Evolutionary conservation across 2,888 invertebrate genomes (phyloP), one percentile per base, ranked within the genome.

Genomic region (Nezara viridula): DNA sequence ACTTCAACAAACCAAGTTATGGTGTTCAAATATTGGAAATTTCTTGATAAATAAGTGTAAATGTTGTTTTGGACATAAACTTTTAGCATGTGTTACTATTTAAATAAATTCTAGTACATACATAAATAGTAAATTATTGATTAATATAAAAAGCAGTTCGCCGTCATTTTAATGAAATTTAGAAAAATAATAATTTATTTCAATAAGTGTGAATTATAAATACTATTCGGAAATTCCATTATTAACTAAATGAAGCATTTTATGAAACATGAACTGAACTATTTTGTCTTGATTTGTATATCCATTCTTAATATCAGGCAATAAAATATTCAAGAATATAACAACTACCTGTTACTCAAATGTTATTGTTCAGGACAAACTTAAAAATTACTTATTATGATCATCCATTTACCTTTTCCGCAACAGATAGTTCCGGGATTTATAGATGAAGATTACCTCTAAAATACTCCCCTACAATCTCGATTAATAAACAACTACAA

Each of bases 301-400:
- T 37, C n/a, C 2, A 32, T 3, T 37, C 19, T 9, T 37, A 10
- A 7, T n/a, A n/a, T n/a, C n/a, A 37, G 32, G 7, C 12, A 60
- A 60, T 60, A 5, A 73, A 73, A 37, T 73, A 73, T 73, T 73
- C 32, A 19, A n/a, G 12, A 27, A 60, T 27, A 60, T 73, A 6
- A 16, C 66, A 73, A 73, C 66, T 73, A 73, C 66, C 66, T 73
- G 66, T 73, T 73, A 73, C 66, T 32, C 66, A 10, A 9, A n/a
- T 32, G n/a, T 10, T n/a, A 16, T 32, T 32, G n/a, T 37, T 32
- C 16, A 21, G 37, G 6, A 2, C 6, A 37, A 73, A 19, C 21
- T 37, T 37, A 73, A 21, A 37, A 37, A 73, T 73, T 73, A 44
- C 44, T 44, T 44, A 73, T 73, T 73, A 73, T 9, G 4, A 73